Evolutionary conservation across 1,140 invertebrate species (phyloP), one percentile per base, ranked within the genome.

Genomic region (Cryptotermes secundus): DNA sequence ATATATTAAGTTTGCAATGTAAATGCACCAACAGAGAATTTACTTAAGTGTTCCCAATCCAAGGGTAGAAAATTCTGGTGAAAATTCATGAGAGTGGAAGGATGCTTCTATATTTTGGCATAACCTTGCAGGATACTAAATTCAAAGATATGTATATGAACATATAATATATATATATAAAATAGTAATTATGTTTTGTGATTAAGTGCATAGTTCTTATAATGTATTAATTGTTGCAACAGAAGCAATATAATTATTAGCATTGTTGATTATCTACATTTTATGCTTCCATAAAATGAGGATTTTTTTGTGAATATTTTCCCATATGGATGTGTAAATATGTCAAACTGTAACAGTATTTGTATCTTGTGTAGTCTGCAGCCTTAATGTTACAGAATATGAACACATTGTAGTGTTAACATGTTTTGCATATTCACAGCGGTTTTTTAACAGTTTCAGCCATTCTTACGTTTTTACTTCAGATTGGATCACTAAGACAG

Each of bases 251-350:
- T 72, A 72, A 31, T 72, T 72, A 72, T 72, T 72, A 31, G 59
- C 26, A 72, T 72, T 72, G 59, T 72, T 72, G 59, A 72, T 72
- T n/a, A 72, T 72, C 59, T 72, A 72, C 59, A 72, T 72, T 72
- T 72, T 72, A 72, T 72, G 59, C 59, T 72, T 72, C 59, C 59
- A 31, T 72, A 72, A 72, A 72, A 72, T n/a, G 31, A 26, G 22
- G 22, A 72, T 2, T 3, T 31, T 72, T 31, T 72, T 72, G n/a
- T n/a, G n/a, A 72, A 72, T 72, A 72, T 16, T 72, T 72, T 72
- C n/a, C 14, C 9, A 72, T 16, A 72, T 72, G 59, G n/a, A 72
- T 72, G 59, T 72, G 59, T 72, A 72, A 72, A 31, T 72, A 26
- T 72, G 59, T 72, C 10, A 72, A 72, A 72, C 59, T 72, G 16